Base-by-base conservation (phyloP, 2,888 invertebrate genomes). In the Pammene fasciana region DNA sequence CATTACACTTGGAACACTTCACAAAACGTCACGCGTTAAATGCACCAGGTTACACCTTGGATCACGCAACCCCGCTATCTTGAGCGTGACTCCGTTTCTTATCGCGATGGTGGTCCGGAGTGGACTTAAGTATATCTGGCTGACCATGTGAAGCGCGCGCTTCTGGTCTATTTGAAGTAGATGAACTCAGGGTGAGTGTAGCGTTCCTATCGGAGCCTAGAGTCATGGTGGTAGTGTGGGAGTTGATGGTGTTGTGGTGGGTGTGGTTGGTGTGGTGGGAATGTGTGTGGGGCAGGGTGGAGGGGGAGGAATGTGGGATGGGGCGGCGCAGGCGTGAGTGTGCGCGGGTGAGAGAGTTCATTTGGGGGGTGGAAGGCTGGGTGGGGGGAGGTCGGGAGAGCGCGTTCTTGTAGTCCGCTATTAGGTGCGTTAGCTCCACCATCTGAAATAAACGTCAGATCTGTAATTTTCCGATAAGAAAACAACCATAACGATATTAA, bases 351-450 rank as follows among this genome's bases (percentile, higher is more conserved):
- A 84, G 78, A 3, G 86, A 96, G 82, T 95, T 96, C 94, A 96
- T 94, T 75, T 95, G 95, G 0, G 97, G 97, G 0, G 97, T 97
- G 7, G 96, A 96, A 0, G 96, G 95, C 70, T 94, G 90, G 52
- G 95, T 94, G 67, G 18, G 50, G 8, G 61, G 11, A 5, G 95
- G 95, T 45, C 96, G 96, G 0, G 96, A 95, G 75, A 97, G 86
- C 0, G 97, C 96, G 91, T 98, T 98, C 95, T 98, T 98, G 87
- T 98, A 98, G 89, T 98, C 98, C 34, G 98, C 98, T 82, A 98
- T 97, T 36, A 98, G 93, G 73, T 98, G 94, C 0, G 98, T 98
- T 71, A 98, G 95, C 93, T 98, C 98, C 67, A 97, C 94, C 88
- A 98, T 98, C 96, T 96, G 88, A 3, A 71, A 76, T 16, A 10